Base-by-base conservation (phyloP, 2,888 invertebrate genomes). In the Ptychoptera albimana region DNA sequence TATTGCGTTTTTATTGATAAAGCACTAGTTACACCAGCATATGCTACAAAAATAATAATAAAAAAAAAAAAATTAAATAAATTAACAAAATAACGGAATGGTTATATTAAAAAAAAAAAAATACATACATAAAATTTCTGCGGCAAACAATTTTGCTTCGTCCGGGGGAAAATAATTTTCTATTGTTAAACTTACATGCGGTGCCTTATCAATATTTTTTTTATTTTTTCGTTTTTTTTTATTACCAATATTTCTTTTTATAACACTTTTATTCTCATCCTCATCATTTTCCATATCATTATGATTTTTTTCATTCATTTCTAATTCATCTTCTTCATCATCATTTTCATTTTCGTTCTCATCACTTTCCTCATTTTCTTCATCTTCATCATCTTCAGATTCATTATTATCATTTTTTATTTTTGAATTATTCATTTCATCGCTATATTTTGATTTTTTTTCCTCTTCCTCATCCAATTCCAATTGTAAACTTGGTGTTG, bases 171-270 rank as follows among this genome's bases (percentile, higher is more conserved):
- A 78, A 54, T 75, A 78, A 52, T 77, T 75, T 56, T 79, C 78
- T 15, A 79, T 74, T 40, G 75, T 74, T 5, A 79, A 62, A 41
- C 77, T 77, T 2, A 77, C 70, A 58, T 76, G 73, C 47, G 73
- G 74, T 15, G 64, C 60, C 2, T 60, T 56, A 45, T 56, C 57
- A 13, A 15, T 29, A 38, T 16, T 29, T 46, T 51, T 5, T 39
- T 32, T 34, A 10, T 14, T 38, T 16, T 32, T 37, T 31, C 39
- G 15, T 16, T 29, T 39, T 2, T 39, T 42, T 47, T 11, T 39
- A 39, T 34, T 48, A 51, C 42, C 50, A 53, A 11, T 42, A 45
- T 34, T 52, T 54, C 45, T 50, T 34, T 40, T 23, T 57, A 55
- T 0, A 53, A 74, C 72, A 9, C 68, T 67, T 50, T 61, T 60